Conservation (phyloP, 2,797 vertebrate genomes). For the Champsocephalus gunnari region DNA sequence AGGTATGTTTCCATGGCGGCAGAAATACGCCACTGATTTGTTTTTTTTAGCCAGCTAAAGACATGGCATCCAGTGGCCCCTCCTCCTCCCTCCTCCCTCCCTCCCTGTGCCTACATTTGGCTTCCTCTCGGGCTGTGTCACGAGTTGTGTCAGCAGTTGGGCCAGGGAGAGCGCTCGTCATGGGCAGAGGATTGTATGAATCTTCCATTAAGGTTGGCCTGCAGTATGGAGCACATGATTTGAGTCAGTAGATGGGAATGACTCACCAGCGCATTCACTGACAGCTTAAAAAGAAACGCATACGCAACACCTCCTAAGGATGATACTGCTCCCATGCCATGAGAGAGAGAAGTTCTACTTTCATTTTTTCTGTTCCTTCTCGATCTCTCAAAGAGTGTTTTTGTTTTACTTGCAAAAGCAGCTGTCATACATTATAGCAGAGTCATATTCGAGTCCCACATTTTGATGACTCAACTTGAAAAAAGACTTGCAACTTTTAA, state of each 20-base stretch:
- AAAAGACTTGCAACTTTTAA: no score
- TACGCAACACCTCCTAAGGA: conserved; percentile 31
- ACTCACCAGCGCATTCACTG: conserved; percentile 61
- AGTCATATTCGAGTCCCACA: no score
- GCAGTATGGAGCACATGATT: conserved; percentile 74
- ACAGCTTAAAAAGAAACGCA: conserved; percentile 58
- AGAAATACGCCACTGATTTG: conserved; percentile 51
- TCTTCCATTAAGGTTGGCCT: conserved; percentile 75
- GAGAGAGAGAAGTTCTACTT: conserved; percentile 30
- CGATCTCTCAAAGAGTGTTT: neutral
- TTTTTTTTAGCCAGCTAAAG: conserved; percentile 56
- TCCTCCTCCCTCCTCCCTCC: conserved; percentile 27
- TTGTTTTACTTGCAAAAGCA: neutral
- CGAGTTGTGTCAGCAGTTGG: conserved; percentile 72
- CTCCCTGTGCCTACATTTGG: conserved; percentile 69
- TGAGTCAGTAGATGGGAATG: conserved; percentile 66
- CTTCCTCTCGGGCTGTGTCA: conserved; percentile 70
- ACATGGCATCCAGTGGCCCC: conserved; percentile 47
- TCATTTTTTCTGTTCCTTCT: neutral
- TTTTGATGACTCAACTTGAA: no score
- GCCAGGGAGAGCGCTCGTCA: conserved; percentile 55
- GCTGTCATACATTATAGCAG: neutral
- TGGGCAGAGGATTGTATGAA: conserved; percentile 61
- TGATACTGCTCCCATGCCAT: conserved; percentile 27
- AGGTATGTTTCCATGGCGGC: conserved; percentile 76